These are phyloP conservation scores for Lithobates sylvaticus DNA, from an alignment of 2,797 vertebrate genomes.

Conservation along the genomic window DNA sequence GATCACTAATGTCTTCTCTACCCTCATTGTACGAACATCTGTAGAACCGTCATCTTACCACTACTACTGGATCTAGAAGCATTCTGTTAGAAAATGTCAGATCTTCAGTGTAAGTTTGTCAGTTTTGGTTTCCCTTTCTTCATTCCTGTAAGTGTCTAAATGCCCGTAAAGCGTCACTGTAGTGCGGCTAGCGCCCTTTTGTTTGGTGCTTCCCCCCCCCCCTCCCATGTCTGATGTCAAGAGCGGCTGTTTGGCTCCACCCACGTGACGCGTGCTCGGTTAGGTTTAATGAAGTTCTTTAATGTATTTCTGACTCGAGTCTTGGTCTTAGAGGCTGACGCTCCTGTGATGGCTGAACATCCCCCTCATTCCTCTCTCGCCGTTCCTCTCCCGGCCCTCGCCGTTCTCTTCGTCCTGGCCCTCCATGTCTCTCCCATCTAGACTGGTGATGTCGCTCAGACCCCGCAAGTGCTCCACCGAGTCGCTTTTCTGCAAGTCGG, in stretches of 20 bases:
- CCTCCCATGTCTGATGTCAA: not conserved
- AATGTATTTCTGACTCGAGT: not conserved
- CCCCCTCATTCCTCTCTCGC: constrained; percentile 7
- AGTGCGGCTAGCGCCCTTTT: not conserved
- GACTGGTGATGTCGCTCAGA: constrained; percentile 80
- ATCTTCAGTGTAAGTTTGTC: not conserved
- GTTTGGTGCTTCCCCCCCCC: not conserved
- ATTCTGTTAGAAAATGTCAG: not conserved
- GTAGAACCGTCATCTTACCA: not conserved
- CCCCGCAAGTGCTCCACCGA: constrained; percentile 87
- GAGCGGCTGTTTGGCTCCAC: not conserved
- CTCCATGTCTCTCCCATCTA: constrained; percentile 72
- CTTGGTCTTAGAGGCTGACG: constrained; percentile 68
- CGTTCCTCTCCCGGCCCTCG: constrained; percentile 13
- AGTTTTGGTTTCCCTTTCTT: not conserved
- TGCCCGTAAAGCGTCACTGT: no score
- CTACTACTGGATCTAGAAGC: constrained; percentile 23
- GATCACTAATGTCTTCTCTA: not conserved
- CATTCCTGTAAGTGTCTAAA: not conserved
- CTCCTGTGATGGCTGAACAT: constrained; percentile 74
- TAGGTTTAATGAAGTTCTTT: not conserved
- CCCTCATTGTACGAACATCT: not conserved
- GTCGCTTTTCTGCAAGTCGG: constrained; percentile 90
- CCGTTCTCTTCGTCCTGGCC: not conserved
- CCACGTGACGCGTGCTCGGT: not conserved